Evolutionary conservation across 2,797 vertebrate genomes (phyloP).

Genomic region (Scolopax bukidnonensis): DNA sequence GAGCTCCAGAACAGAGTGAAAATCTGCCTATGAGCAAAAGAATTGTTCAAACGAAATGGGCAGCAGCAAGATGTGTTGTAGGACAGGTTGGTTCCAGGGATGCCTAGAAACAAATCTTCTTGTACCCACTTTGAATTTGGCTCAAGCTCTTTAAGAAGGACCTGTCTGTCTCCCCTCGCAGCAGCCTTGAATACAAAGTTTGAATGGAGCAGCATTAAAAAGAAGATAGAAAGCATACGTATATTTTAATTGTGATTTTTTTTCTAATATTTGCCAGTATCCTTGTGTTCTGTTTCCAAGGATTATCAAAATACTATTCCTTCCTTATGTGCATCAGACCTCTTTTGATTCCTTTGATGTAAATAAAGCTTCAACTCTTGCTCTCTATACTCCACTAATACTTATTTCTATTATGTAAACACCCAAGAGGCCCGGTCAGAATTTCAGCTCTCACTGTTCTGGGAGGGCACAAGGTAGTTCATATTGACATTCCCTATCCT

Average conservation of each 20-base stretch:
- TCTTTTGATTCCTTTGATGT: not conserved
- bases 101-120: not conserved
- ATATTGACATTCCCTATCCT: not conserved
- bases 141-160: not conserved
- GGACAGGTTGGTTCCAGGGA: not conserved
- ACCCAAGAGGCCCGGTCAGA: not conserved
- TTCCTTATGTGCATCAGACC: not conserved
- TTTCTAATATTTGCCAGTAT: not conserved
- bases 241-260: not conserved
- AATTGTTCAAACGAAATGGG: not conserved
- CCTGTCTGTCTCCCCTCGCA: not conserved
- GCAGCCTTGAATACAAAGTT: not conserved
- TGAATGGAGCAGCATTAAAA: not conserved
- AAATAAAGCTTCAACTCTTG: not conserved
- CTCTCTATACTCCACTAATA: not conserved
- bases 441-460: not conserved
- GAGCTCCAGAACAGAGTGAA: not conserved
- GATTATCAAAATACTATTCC: not conserved
- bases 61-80: not conserved
- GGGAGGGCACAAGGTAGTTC: not conserved
- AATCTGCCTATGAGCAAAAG: not conserved
- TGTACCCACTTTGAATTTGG: not conserved
- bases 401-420: not conserved
- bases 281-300: not conserved
- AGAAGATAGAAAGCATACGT: not conserved